Evolutionary conservation across 2,797 vertebrate genomes (phyloP), one percentile per base, ranked within the genome.

Genomic region (Fistularia commersonii): DNA sequence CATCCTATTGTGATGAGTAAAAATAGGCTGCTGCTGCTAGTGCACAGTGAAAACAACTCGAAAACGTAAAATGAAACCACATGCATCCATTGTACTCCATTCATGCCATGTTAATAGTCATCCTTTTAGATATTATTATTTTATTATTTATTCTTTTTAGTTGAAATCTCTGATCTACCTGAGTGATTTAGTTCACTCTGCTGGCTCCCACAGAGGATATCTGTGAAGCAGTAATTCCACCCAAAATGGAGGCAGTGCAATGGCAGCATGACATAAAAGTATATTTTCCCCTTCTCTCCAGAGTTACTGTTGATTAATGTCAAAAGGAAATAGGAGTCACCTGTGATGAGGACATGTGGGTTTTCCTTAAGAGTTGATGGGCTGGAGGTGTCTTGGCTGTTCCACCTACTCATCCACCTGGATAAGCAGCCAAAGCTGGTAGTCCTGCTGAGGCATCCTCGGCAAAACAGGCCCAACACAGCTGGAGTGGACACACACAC

Each of bases 281-380:
- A 23, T 23, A 23, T 23, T 23, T 23, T 23, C 23, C 23, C 23
- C 23, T 23, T 23, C 4, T 23, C 4, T 2, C 23, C 23, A 23
- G 23, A 23, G 23, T 23, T 23, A 23, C 23, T 23, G 40, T 41
- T 12, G 8, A 2, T 41, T n/a, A 8, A 11, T 12, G 32, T 12
- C 1, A 45, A 32, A 34, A 7, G 11, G 32, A 43, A 37, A 37
- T 32, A 47, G 36, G 31, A 37, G 32, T 79, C 61, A 91, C 89
- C 89, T 69, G 90, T 92, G 64, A 92, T 91, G 57, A 92, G 87
- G 61, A 91, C 66, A 12, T 86, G 82, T 2, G 88, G 87, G 32
- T 45, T 75, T 31, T 89, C 83, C 64, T 68, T 64, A 49, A 51
- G 38, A 57, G 55, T 33, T 4, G 8, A n/a, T 31, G 77, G 43